These are phyloP conservation scores for Notothenia coriiceps DNA, from an alignment of 2,113 vertebrate genomes.

Conservation along the genomic window DNA sequence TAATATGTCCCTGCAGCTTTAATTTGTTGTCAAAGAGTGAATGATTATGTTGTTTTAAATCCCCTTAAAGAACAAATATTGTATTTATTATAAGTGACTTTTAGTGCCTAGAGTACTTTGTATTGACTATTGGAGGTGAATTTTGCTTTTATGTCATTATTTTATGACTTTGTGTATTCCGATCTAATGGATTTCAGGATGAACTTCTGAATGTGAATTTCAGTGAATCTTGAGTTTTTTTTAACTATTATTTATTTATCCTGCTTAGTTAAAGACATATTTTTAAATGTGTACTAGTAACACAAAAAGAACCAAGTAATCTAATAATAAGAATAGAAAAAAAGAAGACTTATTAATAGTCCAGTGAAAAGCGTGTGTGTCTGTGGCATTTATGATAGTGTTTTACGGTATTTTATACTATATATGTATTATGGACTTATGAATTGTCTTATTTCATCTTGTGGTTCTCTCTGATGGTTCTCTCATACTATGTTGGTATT, in stretches of 20 bases:
- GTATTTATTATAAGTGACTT: not conserved
- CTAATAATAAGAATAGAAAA: not conserved
- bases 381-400: not conserved
- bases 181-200: not conserved
- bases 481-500: not conserved
- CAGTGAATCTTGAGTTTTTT: not conserved
- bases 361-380: not conserved
- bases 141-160: not conserved
- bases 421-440: too few species aligned
- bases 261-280: too few species aligned
- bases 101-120: not conserved
- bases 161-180: not conserved
- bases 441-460: not conserved
- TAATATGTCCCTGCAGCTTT: not conserved
- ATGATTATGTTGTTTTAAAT: not conserved
- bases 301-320: not conserved
- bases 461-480: too few species aligned
- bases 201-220: not conserved
- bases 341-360: not conserved
- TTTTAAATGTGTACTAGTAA: not conserved
- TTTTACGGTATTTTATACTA: not conserved
- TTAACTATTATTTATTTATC: not conserved
- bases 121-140: not conserved
- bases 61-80: not conserved
- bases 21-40: not conserved